phyloP scores from a whole-genome alignment of 64 coral and sea anemone species.

The Acropora yongei region DNA sequence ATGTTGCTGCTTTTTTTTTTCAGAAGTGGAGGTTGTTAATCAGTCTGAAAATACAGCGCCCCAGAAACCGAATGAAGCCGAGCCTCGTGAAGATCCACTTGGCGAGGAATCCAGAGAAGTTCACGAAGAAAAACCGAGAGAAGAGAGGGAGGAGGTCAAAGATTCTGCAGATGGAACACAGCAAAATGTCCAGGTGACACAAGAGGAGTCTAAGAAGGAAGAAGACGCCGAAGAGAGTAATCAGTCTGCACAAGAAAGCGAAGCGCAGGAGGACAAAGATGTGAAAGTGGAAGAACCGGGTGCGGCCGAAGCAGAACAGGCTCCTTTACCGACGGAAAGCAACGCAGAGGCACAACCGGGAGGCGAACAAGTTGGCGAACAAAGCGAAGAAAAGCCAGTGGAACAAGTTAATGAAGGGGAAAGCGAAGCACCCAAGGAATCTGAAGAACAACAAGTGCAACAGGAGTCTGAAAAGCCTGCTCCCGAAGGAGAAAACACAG shows the following conservation, averaged over 20 bases:
- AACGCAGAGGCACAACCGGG: not conserved
- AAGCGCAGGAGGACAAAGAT: not conserved
- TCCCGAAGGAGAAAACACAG: not conserved
- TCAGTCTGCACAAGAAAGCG: not conserved
- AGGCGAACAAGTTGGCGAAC: not conserved
- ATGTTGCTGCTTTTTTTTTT: not conserved
- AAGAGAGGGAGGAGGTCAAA: conserved; percentile 17
- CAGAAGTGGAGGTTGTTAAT: conserved; percentile 1
- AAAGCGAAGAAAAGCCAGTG: not conserved
- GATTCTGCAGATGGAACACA: not conserved
- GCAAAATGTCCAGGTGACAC: not conserved
- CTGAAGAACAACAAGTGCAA: not conserved
- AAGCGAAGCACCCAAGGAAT: not conserved
- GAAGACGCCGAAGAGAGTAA: not conserved
- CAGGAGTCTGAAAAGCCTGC: conserved; percentile 1
- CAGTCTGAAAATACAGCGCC: conserved; percentile 6
- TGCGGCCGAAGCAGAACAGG: not conserved
- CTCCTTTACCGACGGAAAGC: not conserved
- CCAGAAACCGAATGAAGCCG: conserved; percentile 8
- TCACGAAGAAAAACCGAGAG: not conserved
- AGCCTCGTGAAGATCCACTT: conserved; percentile 68
- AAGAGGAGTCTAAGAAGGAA: not conserved
- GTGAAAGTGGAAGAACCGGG: not conserved
- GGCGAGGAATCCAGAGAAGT: conserved; percentile 53
- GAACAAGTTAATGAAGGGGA: conserved; percentile 13